Conservation (phyloP, 2,113 vertebrate species). For the Bucco capensis region DNA sequence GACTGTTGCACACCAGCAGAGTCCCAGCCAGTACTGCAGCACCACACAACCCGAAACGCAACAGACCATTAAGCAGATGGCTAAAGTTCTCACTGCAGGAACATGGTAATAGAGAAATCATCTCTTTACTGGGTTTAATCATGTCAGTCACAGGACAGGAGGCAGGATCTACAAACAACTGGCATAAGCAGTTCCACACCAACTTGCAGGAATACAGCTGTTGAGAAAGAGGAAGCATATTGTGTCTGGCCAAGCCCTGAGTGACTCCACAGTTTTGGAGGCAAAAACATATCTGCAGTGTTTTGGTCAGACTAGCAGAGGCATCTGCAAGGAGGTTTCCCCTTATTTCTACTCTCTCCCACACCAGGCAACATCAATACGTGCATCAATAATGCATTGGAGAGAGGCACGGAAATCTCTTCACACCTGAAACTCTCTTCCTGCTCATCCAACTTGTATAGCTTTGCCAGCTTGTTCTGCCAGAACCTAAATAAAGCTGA, state of each 20-base stretch:
- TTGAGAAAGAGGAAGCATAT: rapidly evolving
- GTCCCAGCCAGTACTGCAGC: not conserved
- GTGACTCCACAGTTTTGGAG: not conserved
- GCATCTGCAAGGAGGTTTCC: not conserved
- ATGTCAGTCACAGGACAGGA: not conserved
- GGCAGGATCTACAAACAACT: not conserved
- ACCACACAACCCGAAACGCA: not conserved
- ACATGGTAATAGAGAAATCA: not conserved
- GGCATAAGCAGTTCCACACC: not conserved
- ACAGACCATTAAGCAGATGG: not conserved
- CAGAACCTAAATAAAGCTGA: conserved; percentile 26
- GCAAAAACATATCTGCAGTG: too few relatives aligned
- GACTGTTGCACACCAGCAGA: not conserved
- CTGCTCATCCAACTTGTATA: not conserved
- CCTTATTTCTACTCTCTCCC: not conserved
- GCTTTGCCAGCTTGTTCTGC: conserved; percentile 30
- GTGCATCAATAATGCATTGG: not conserved
- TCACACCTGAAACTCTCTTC: conserved; percentile 16
- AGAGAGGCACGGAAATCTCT: not conserved
- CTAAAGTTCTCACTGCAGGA: not conserved
- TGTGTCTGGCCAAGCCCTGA: not conserved
- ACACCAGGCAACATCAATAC: not conserved
- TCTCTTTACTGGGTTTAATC: not conserved
- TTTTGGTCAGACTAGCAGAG: not conserved
- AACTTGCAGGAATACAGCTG: not conserved